Base-by-base conservation (phyloP, 2,113 vertebrate species). In the Rhinopomastus cyanomelas region DNA sequence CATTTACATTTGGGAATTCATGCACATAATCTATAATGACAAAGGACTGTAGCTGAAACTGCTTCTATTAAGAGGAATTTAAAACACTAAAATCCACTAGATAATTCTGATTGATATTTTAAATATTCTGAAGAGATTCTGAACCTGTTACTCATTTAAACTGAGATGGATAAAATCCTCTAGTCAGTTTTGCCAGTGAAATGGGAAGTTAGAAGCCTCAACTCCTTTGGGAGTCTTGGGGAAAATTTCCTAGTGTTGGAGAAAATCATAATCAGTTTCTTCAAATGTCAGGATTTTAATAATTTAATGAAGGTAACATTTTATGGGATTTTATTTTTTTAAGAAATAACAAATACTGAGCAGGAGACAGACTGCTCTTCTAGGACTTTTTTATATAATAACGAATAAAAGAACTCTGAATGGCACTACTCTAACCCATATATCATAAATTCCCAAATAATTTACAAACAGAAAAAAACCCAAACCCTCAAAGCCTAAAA, bases 221-320 rank as follows among this genome's bases (percentile, higher is more conserved):
- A 78, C 59, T 59, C 37, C 52, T 86, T 78, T 77, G 69, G 81
- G 65, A 15, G 30, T 78, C 51, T 52, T 25, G 10, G 23, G 29
- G 9, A 83, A 91, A 64, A 11, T 75, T 85, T 67, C n/a, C 36
- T 71, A 66, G 77, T 67, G 14, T 39, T 73, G 56, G 56, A 71
- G 61, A 83, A 87, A 94, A 83, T 81, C 53, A 92, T 27, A 62
- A 56, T 71, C 29, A 55, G 26, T 85, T 89, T 69, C 52, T 71
- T 77, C 60, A 95, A 93, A 88, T 71, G 26, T 44, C 37, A 81
- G 56, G 1, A 57, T 48, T 89, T 89, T 92, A 85, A 89, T 89
- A 82, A 87, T 79, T 85, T 51, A 92, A 36, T 65, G 85, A 88
- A 74, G 62, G 16, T 59, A 2, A 42, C 61, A 32, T 53, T 79